Evolutionary conservation across 2,888 invertebrate species (phyloP), one percentile per base, ranked within the genome.

Genomic region (Prosopocoilus inquinatus): DNA sequence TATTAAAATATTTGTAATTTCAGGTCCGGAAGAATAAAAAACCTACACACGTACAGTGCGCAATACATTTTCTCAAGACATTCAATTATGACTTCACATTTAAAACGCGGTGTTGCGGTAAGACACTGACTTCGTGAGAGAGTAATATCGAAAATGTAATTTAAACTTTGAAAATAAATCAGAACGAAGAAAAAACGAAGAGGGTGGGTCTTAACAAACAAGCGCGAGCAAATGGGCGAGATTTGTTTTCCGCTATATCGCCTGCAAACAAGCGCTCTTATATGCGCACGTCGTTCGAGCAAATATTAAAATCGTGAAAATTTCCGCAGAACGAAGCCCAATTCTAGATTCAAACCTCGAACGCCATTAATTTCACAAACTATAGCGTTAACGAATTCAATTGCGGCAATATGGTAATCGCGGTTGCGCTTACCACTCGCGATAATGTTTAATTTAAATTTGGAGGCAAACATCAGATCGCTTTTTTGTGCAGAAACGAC

Each of bases 101-200:
- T 43, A 43, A 43, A 43, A 9, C 16, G 15, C 16, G 32, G 53
- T 44, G 39, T 41, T 13, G 47, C 47, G 53, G 32, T 48, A 49
- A 44, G 47, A 48, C 20, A 53, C 16, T 20, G 20, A 43, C 43
- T 20, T 55, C 47, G 50, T 45, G 35, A 39, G 41, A 46, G 47
- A 55, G 46, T 45, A 55, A 55, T 50, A 50, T 50, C 55, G 50
- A 50, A 50, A 55, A 55, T 55, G 50, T 47, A 55, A 55, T 55
- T 55, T 55, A 55, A 55, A 55, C 55, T 55, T 55, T 49, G 41
- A 20, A 46, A 47, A 55, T 55, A 55, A 55, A 55, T 55, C 55
- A 55, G 50, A 50, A 50, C 12, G 33, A 33, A 16, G 11, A 53
- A 41, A 43, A 46, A 15, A 32, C 11, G 32, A 52, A 20, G 45